phyloP scores from a whole-genome alignment of 2,797 vertebrate genomes.

The Delichon dasypus region DNA sequence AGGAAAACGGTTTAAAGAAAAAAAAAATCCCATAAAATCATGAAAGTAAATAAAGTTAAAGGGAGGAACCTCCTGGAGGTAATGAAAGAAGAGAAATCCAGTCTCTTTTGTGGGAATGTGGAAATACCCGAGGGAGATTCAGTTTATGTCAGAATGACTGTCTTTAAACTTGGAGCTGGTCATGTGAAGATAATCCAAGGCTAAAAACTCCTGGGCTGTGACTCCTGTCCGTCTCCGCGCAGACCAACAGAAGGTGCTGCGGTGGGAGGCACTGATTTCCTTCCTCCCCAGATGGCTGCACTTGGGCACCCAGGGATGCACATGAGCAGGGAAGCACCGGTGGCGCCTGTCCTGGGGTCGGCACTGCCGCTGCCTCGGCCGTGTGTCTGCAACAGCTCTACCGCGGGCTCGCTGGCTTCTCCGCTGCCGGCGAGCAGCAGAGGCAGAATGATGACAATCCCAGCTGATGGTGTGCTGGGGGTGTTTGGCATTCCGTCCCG shows the following conservation, averaged over 20 bases:
- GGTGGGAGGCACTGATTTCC: not conserved
- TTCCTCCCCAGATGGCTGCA: slow-evolving; percentile 4
- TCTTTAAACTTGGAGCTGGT: not conserved
- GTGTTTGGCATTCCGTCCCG: slow-evolving; percentile 11
- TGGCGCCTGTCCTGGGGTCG: not conserved
- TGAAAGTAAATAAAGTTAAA: not conserved
- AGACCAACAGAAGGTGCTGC: slow-evolving; percentile 3
- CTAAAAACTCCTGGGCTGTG: not conserved
- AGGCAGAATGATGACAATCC: not conserved
- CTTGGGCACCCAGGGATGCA: not conserved
- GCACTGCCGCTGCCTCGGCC: rapidly evolving
- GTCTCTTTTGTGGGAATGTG: not conserved
- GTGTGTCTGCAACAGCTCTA: not conserved
- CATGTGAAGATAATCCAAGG: not conserved
- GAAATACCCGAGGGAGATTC: not conserved
- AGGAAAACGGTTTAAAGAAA: not conserved
- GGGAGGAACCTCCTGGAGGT: not conserved
- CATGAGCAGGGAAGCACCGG: not conserved
- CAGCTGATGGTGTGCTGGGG: not conserved
- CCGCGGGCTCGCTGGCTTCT: not conserved
- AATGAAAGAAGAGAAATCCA: not conserved
- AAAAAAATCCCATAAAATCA: not conserved
- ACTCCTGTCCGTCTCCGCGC: not conserved
- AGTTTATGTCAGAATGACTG: not conserved
- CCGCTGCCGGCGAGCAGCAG: not conserved